Evolutionary conservation across 92 coral and sea anemone species (phyloP), one percentile per base, ranked within the genome.

Genomic region (Nematostella vectensis): DNA sequence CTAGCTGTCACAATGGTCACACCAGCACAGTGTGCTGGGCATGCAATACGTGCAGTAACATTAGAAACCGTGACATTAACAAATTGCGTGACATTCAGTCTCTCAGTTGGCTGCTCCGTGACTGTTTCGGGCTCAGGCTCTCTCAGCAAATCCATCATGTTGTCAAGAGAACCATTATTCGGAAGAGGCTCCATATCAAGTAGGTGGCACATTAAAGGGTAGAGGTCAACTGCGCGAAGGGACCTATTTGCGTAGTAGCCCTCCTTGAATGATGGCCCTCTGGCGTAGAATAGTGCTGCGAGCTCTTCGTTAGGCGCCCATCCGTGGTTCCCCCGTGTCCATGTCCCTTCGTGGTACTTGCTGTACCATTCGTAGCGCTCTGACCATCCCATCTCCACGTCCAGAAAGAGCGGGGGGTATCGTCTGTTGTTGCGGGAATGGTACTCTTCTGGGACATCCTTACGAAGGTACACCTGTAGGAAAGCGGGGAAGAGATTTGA

Each of bases 141-240:
- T 15, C 42, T 45, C 66, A 82, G 71, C 48, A 76, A 65, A 50
- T 61, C 64, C 26, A 78, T 73, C 24, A 78, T 74, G 29, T 71
- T 75, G 9, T 73, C 93, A 10, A 83, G 66, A 11, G 94, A 78
- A 47, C 94, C 94, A 62, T 83, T 84, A 69, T 88, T 85, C 21
- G 89, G 65, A 38, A 54, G 72, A 25, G 89, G 69, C 19, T 63
- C 26, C 31, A 89, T 74, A 0, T 81, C 80, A 27, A 89, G 72
- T 21, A 89, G 61, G 48, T 89, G 71, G 40, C 97, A 85, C 83
- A 89, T 69, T 72, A 89, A 48, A n/a, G 87, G 77, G 78, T 89
- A 89, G 52, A 89, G 45, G 42, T 89, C 85, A 2, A 89, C 82
- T 29, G 77, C 71, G 26, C 71, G 64, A 44, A 89, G 83, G 0